phyloP scores from a whole-genome alignment of 1,140 invertebrate species.

The Probaryconus sp. region DNA sequence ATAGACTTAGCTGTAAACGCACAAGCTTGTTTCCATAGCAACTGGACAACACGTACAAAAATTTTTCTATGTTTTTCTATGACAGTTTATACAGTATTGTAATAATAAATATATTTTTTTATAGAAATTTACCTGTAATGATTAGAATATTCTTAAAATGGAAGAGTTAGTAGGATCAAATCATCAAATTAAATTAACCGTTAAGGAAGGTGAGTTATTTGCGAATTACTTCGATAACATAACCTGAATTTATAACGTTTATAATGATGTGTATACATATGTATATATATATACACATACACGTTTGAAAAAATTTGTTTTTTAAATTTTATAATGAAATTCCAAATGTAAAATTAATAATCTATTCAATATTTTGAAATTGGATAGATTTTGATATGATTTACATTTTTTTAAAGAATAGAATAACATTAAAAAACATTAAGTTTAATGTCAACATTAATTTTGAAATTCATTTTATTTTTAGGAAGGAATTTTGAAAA shows the following conservation, averaged over 20 bases:
- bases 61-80: conserved; percentile 13
- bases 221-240: conserved; percentile 21
- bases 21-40: conserved; percentile 42
- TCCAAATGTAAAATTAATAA: too few species aligned
- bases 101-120: conserved; percentile 24
- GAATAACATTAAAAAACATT: too few species aligned
- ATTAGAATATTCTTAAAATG: conserved; percentile 64
- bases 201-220: conserved; percentile 75
- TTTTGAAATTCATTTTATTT: too few species aligned
- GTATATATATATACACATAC: neutral
- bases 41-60: conserved; percentile 13
- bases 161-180: conserved; percentile 74
- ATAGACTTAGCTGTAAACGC: too few species aligned
- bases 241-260: conserved; percentile 48
- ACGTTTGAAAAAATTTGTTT: neutral
- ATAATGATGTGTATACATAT: conserved; percentile 4
- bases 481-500: conserved; percentile 76
- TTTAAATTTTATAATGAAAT: too few species aligned
- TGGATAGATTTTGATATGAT: too few species aligned
- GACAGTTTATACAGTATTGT: conserved; percentile 12
- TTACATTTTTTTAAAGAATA: too few species aligned
- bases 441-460: too few species aligned
- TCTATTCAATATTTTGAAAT: too few species aligned
- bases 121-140: conserved; percentile 1
- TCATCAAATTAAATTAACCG: conserved; percentile 77